Base-by-base conservation (phyloP, 2,113 vertebrate genomes). In the Telmatochromis sp. region DNA sequence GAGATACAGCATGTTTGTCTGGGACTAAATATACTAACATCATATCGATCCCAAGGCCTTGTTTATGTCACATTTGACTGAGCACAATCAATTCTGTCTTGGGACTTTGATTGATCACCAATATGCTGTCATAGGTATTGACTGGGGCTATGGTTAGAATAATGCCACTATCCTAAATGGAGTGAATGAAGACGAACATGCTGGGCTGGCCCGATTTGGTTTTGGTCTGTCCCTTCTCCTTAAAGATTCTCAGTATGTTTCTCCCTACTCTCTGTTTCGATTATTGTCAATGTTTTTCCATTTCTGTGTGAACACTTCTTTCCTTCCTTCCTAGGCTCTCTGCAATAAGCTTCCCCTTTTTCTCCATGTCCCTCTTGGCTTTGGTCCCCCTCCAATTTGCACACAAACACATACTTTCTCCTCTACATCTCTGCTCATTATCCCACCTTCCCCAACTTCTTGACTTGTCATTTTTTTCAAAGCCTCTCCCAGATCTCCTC, bases 51-150 rank as follows among this genome's bases (percentile, higher is more conserved):
- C 79, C 17, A 2, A 37, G 87, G 85, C 94, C 94, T 96, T 95
- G 94, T 96, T 96, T 94, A 93, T 95, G 96, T 96, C 96, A 95
- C 94, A 95, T 95, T 92, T 96, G 95, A 96, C 93, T 92, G 94
- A 95, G 93, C 88, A 58, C 92, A 93, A 96, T 96, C 96, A 95
- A 96, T 96, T 88, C 87, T 78, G 93, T 90, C 94, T 91, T 91
- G 93, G 91, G 93, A 93, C 91, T 92, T 93, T 96, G 95, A 96
- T 95, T 95, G 95, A 97, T 96, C 95, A 95, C 95, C 95, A 89
- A 95, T 95, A 92, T 63, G 82, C 91, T 86, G 93, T 96, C 94
- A 93, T 91, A 45, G 28, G 60, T 93, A 96, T 96, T 80, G 95
- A 96, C 87, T 65, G 70, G 53, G 63, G 82, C 92, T 85, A 94